Conservation (phyloP, 2,888 invertebrate genomes). For the Clitarchus hookeri region DNA sequence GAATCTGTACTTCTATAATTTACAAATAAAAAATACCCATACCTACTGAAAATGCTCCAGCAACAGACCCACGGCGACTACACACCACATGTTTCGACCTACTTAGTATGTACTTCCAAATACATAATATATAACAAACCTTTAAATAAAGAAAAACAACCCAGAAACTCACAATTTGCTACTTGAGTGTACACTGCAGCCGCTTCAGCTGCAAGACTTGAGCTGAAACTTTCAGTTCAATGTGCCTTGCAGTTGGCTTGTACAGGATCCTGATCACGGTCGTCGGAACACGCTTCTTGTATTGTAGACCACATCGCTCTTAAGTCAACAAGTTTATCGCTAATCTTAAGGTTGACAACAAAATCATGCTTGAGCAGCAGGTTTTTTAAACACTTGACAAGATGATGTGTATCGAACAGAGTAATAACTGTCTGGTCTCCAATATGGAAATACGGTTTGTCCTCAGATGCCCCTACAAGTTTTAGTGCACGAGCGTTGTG, state of each 20-base stretch:
- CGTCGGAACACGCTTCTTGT: not conserved
- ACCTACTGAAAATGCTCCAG: too few relatives aligned
- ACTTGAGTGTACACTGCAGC: not conserved
- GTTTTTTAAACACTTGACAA: not conserved
- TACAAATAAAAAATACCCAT: too few relatives aligned
- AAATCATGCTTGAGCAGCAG: not conserved
- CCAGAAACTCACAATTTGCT: not conserved
- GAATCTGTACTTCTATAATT: too few relatives aligned
- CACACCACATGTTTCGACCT: too few relatives aligned
- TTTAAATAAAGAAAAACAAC: too few relatives aligned
- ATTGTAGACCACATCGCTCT: not conserved
- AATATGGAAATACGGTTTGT: not conserved
- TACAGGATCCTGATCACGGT: not conserved
- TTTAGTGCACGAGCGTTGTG: not conserved
- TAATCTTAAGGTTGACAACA: not conserved
- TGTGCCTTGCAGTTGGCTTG: not conserved
- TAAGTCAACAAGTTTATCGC: not conserved
- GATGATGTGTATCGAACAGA: not conserved
- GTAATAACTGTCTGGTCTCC: not conserved
- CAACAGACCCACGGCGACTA: too few relatives aligned
- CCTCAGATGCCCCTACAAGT: not conserved
- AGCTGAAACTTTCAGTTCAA: not conserved
- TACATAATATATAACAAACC: too few relatives aligned
- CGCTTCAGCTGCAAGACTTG: not conserved
- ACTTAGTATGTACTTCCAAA: too few relatives aligned